Base-by-base conservation (phyloP, 2,888 invertebrate genomes). In the Ferrisia virgata region DNA sequence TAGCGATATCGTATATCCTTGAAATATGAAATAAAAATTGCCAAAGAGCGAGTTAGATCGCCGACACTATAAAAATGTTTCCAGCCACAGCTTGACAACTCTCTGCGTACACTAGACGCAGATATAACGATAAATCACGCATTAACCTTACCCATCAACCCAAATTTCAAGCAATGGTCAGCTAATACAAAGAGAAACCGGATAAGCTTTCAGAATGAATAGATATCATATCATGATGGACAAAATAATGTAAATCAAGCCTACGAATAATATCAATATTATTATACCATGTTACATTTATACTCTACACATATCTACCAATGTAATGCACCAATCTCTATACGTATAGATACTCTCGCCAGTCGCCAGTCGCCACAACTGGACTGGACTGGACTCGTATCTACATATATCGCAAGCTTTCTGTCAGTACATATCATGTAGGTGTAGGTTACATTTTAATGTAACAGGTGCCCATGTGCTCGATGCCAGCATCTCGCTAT, bases 141-240 rank as follows among this genome's bases (percentile, higher is more conserved):
- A 72, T 31, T 72, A 72, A 72, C 72, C 72, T 72, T 72, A 72
- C 31, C 72, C 72, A 72, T 72, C 72, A 72, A 72, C 72, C 72
- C 72, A 72, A 72, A 72, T 72, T 72, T 72, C 72, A 64, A 64
- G 64, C 64, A 72, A 31, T 72, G 72, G 72, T 72, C 72, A 72
- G 72, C 72, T 28, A 72, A 72, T 72, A 72, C 72, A 72, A 72
- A 72, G 33, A 72, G 72, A 72, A 72, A 72, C 72, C 72, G 72
- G 72, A 72, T 72, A 72, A 72, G 72, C 72, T 72, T 72, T 72
- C 72, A 72, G n/a, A 72, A 72, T 72, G 72, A 72, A 72, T 72
- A 72, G 36, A 31, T 72, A 72, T 72, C 72, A 31, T 72, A 72
- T 72, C 72, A 72, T 72, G 72, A 72, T 72, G 72, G 72, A 72